Evolutionary conservation across 2,113 vertebrate species (phyloP), one percentile per base, ranked within the genome.

Genomic region (Gyps fulvus): DNA sequence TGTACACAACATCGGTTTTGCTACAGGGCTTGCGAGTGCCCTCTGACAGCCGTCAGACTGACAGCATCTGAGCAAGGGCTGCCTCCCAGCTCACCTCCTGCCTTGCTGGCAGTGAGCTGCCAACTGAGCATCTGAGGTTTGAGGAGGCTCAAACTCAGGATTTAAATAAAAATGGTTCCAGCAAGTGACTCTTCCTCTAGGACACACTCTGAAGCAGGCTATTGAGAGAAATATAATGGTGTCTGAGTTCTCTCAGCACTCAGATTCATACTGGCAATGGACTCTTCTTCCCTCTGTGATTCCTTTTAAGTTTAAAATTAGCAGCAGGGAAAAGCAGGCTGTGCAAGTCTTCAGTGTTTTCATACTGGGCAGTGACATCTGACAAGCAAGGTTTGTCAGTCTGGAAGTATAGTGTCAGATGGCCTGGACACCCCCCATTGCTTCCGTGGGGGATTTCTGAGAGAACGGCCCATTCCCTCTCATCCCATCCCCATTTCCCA

Each of bases 1-100:
- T 9, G 36, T 14, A 20, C n/a, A 23, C 31, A 42, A 26, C 10
- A 11, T 3, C 0, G 2, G 34, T 21, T 66, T 66, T 63, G 36
- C 47, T n/a, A 16, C 40, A 82, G 70, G 38, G 52, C 34, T 74
- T 10, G 19, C 4, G 32, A 40, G 18, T 76, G 80, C 22, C 84
- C 34, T 47, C 43, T 0, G 5, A 31, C n/a, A 78, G 71, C 26
- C 6, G 0, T 25, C 18, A 21, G n/a, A 49, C 23, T 17, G 34
- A 20, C 42, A 16, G 69, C 2, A n/a, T 21, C 58, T 0, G 7
- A 82, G 58, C 1, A 5, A 82, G 50, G 1, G 4, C 66, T 57
- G 61, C 57, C 65, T 49, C 38, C 76, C 82, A 65, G 50, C 70
- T 70, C 69, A 31, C 65, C 63, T 59, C 87, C 83, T 65, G 63